phyloP scores from a whole-genome alignment of 2,113 vertebrate species.

The Saguinus midas region DNA sequence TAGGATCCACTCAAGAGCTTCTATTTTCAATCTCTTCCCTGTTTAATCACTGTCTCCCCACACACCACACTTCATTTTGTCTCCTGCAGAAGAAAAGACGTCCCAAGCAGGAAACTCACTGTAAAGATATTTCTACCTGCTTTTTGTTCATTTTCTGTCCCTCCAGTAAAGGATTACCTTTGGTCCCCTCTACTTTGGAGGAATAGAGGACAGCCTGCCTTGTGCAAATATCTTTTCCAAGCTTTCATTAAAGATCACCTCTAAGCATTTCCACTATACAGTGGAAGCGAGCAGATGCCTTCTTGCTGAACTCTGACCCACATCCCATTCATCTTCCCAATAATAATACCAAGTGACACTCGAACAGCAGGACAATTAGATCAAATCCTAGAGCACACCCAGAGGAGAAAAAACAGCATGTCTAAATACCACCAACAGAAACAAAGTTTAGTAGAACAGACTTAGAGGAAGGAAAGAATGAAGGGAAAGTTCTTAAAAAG shows the following conservation, averaged over 20 bases:
- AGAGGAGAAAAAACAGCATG: conserved; percentile 46
- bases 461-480: neutral
- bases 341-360: conserved; percentile 70
- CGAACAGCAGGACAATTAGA: conserved; percentile 75
- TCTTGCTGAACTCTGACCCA: conserved; percentile 67
- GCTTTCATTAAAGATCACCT: conserved; percentile 64
- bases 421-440: conserved; percentile 50
- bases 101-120: neutral
- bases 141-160: neutral
- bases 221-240: conserved; percentile 26
- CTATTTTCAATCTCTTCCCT: neutral
- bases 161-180: neutral
- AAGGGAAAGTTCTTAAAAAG: neutral
- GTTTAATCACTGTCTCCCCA: neutral
- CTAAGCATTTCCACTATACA: conserved; percentile 41
- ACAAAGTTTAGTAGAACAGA: conserved; percentile 47
- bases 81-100: neutral
- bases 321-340: conserved; percentile 67
- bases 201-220: neutral
- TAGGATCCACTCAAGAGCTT: neutral
- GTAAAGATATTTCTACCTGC: neutral
- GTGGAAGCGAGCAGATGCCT: conserved; percentile 68
- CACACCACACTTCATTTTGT: neutral
- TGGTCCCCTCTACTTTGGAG: neutral
- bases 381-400: conserved; percentile 52